Conservation (phyloP, 2,888 invertebrate genomes). For the Steromphala cineraria region DNA sequence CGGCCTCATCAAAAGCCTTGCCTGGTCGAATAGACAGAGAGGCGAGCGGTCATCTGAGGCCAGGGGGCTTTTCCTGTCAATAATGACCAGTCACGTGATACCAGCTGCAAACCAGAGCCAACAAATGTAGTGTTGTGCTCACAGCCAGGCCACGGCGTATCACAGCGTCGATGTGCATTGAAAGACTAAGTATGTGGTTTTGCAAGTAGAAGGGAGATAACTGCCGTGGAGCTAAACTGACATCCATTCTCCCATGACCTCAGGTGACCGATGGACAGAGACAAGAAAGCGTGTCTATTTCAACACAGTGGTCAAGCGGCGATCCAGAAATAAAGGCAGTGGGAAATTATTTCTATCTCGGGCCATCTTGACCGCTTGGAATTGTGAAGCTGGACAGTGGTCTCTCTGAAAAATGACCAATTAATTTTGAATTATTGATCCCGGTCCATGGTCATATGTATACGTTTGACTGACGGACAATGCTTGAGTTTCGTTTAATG, state of each 20-base stretch:
- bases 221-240: background rate
- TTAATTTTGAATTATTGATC: slow-evolving; percentile 17
- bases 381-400: background rate
- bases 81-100: slow-evolving; percentile 19
- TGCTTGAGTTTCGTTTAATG: background rate
- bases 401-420: slow-evolving; percentile 3
- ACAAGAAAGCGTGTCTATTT: slow-evolving; percentile 11
- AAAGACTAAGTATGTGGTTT: too few species aligned
- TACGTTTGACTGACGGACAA: background rate
- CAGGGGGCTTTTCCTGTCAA: slow-evolving; percentile 2
- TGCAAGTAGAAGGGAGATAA: background rate
- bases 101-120: background rate
- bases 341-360: background rate
- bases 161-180: too few species aligned
- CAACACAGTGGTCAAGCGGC: slow-evolving; percentile 4
- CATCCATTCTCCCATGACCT: slow-evolving; percentile 6
- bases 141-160: too few species aligned
- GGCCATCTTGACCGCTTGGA: background rate
- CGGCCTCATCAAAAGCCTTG: background rate
- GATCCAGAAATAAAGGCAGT: background rate
- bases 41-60: background rate
- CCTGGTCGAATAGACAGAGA: background rate
- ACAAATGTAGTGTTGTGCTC: background rate
- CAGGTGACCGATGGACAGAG: background rate
- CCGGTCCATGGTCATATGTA: background rate